Evolutionary conservation across 2,888 invertebrate genomes (phyloP).

Genomic region (Cantharis flavilabris): DNA sequence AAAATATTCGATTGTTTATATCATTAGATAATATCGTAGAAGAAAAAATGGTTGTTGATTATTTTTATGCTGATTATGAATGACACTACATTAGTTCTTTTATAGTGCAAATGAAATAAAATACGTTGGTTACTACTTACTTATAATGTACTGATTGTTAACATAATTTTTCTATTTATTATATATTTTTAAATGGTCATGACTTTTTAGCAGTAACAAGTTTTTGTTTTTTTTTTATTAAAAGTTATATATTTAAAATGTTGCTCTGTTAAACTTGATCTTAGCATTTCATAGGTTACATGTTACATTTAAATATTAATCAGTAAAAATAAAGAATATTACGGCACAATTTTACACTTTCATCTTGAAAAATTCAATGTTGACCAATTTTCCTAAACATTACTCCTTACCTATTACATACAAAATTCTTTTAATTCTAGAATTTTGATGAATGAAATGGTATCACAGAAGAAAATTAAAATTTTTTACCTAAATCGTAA

Average conservation of each 20-base stretch:
- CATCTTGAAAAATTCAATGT: neutral
- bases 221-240: neutral
- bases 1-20: neutral
- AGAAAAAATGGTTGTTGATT: neutral
- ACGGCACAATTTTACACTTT: neutral
- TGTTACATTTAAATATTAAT: neutral
- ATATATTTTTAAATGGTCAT: neutral
- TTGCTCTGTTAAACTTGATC: neutral
- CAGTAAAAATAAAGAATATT: neutral
- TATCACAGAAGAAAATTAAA: too few relatives aligned
- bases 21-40: neutral
- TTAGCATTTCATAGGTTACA: neutral
- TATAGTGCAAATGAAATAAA: neutral
- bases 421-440: too few relatives aligned
- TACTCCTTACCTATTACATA: too few relatives aligned
- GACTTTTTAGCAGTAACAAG: neutral
- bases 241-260: neutral
- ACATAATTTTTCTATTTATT: neutral
- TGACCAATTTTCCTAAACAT: neutral
- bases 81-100: neutral
- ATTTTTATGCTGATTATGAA: neutral
- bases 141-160: neutral
- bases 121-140: neutral
- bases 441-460: too few relatives aligned
- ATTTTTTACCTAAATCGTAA: too few relatives aligned